These are phyloP conservation scores for Myotis pilosus DNA, from an alignment of 2,797 vertebrate genomes.

Conservation along the genomic window DNA sequence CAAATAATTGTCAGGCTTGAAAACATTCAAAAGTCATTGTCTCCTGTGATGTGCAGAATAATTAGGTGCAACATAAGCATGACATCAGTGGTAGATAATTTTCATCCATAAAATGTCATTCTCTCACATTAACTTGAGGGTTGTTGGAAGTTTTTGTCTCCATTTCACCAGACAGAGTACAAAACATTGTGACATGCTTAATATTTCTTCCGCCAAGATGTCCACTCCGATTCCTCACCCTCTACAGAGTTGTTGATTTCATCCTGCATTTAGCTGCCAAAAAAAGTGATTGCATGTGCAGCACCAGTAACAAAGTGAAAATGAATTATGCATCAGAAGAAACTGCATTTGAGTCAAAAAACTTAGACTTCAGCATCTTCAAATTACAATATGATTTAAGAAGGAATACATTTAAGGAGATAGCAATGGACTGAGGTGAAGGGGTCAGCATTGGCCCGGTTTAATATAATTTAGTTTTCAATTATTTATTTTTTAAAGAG, in stretches of 20 bases:
- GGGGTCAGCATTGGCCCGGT: constrained; percentile 77
- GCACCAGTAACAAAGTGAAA: constrained; percentile 85
- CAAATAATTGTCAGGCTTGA: constrained; percentile 61
- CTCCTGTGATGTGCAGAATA: constrained; percentile 78
- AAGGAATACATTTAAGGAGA: constrained; percentile 85
- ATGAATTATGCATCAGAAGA: constrained; percentile 87
- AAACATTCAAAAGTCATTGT: constrained; percentile 76
- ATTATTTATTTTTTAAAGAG: constrained; percentile 87
- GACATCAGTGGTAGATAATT: constrained; percentile 82
- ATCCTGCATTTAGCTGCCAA: constrained; percentile 86
- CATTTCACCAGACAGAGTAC: constrained; percentile 84
- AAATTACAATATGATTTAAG: constrained; percentile 87
- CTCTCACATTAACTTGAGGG: constrained; percentile 79
- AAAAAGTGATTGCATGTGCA: constrained; percentile 83
- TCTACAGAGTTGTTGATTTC: constrained; percentile 87
- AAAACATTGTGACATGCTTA: constrained; percentile 87
- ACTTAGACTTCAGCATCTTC: constrained; percentile 86
- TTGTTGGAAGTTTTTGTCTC: constrained; percentile 80
- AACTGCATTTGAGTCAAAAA: constrained; percentile 85
- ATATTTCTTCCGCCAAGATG: constrained; percentile 85
- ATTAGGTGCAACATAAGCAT: constrained; percentile 82
- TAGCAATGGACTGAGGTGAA: constrained; percentile 81
- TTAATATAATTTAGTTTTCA: constrained; percentile 86
- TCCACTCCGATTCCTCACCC: constrained; percentile 86
- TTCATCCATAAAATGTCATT: constrained; percentile 81